Conservation (phyloP, 2,797 vertebrate genomes). For the Malurus splendens region DNA sequence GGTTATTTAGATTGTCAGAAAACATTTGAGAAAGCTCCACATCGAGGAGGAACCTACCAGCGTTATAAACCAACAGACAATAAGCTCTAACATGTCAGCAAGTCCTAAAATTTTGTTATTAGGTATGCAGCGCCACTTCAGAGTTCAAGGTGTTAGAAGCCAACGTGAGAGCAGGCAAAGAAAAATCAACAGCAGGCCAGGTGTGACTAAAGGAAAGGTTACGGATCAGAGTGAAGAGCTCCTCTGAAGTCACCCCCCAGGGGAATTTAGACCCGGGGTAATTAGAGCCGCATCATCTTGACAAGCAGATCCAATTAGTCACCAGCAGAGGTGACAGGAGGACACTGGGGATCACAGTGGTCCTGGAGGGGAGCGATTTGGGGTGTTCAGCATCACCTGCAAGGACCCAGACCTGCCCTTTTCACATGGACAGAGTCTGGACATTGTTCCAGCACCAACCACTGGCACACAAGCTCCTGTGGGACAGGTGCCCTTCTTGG, state of each 20-base stretch:
- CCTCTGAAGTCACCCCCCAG: neutral
- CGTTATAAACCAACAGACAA: conserved; percentile 15
- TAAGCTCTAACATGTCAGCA: neutral
- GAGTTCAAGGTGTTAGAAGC: neutral
- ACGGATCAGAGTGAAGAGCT: neutral
- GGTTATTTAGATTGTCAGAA: conserved; percentile 36
- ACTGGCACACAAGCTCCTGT: rapidly evolving
- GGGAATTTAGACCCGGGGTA: neutral
- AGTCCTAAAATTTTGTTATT: conserved; percentile 15
- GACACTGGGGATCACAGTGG: neutral
- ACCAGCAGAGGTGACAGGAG: neutral
- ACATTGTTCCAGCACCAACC: neutral
- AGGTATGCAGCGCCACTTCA: neutral
- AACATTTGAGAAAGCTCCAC: conserved; percentile 8
- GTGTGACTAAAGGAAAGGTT: neutral
- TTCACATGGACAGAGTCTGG: neutral
- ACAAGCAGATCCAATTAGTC: neutral
- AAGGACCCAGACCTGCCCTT: neutral
- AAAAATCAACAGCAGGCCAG: neutral
- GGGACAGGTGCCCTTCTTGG: neutral
- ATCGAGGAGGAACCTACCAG: neutral
- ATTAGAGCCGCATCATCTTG: neutral
- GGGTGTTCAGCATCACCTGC: neutral
- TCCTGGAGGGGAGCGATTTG: neutral
- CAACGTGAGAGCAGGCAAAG: neutral